phyloP scores from a whole-genome alignment of 2,797 vertebrate species.

The Sibirionetta formosa region DNA sequence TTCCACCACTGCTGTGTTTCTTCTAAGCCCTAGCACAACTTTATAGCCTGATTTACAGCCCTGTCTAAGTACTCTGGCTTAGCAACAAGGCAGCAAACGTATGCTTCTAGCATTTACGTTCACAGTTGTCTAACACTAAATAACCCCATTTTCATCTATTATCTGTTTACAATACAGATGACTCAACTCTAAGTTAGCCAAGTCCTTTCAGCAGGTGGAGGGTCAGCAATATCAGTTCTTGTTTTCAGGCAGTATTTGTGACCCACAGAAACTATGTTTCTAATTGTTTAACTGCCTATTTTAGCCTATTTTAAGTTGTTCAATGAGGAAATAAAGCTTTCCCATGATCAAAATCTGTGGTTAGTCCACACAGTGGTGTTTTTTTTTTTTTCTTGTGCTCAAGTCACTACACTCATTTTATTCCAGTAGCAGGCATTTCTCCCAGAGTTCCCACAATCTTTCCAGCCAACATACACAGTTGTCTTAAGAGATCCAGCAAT shows the following conservation, averaged over 20 bases:
- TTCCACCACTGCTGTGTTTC: background rate
- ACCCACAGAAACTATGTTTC: background rate
- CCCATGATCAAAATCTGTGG: background rate
- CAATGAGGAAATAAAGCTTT: background rate
- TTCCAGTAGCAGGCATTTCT: background rate
- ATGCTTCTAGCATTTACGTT: background rate
- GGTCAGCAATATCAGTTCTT: slow-evolving; percentile 24
- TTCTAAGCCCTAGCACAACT: background rate
- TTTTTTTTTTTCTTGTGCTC: background rate
- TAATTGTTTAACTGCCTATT: background rate
- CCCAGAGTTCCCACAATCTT: background rate
- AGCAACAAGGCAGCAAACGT: background rate
- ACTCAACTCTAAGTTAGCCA: slow-evolving; percentile 1
- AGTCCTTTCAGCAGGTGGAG: background rate
- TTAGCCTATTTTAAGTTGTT: background rate
- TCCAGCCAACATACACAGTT: background rate
- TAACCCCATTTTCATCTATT: slow-evolving; percentile 12
- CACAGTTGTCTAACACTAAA: background rate
- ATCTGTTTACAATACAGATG: background rate
- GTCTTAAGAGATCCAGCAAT: background rate
- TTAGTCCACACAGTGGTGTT: rapidly evolving
- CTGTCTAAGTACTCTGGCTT: background rate
- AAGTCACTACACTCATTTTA: background rate
- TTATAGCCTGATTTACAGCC: background rate
- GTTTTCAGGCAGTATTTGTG: background rate